Conservation (phyloP, 2,888 invertebrate species). For the Ectemnius lituratus region DNA sequence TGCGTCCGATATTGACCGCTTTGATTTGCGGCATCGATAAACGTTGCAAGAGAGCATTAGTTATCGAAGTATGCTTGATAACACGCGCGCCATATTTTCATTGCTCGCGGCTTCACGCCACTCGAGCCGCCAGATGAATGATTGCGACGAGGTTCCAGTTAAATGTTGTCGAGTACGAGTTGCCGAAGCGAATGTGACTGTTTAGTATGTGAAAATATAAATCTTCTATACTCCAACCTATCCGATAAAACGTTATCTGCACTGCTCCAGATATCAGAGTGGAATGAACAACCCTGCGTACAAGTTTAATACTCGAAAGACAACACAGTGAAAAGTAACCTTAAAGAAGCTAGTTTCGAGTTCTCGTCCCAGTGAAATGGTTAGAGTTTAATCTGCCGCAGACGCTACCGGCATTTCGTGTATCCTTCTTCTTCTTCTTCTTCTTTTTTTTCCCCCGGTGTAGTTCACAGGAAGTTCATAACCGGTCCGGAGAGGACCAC, state of each 20-base stretch:
- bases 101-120: not conserved
- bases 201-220: not conserved
- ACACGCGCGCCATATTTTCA: slow-evolving; percentile 3
- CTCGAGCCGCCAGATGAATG: not conserved
- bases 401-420: too few species aligned
- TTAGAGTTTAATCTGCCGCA: too few species aligned
- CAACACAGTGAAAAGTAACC: too few species aligned
- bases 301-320: too few species aligned
- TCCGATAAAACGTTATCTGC: not conserved
- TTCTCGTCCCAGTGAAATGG: too few species aligned
- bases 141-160: not conserved
- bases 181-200: not conserved
- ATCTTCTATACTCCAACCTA: not conserved
- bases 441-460: too few species aligned
- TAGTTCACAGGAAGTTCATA: too few species aligned
- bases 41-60: not conserved
- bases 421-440: too few species aligned
- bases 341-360: too few species aligned
- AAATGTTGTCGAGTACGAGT: not conserved
- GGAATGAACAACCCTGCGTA: too few species aligned
- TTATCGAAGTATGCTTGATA: slow-evolving; percentile 7
- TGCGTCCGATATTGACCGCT: not conserved
- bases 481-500: too few species aligned
- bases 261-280: not conserved
- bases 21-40: slow-evolving; percentile 2